A percentile compares a stretch with the other conserved stretches of the same genome.
Conservation (phyloP, 2,797 vertebrate genomes). For the Scomberomorus guttatus region DNA sequence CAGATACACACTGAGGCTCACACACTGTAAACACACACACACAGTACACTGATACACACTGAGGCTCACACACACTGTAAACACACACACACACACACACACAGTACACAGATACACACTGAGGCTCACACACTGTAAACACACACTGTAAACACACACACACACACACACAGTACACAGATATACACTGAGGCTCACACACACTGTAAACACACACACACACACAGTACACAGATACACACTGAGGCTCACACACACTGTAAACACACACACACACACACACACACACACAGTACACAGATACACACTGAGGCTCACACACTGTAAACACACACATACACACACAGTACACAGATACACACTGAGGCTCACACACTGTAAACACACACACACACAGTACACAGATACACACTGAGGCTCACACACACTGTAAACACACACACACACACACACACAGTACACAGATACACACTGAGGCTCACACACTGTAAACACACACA, state of each 20-base stretch:
- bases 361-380: background rate
- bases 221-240: too few relatives aligned
- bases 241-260: background rate
- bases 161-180: background rate
- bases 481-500: slow-evolving; percentile 21
- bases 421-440: slow-evolving; percentile 23
- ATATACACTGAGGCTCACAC: background rate
- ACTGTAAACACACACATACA: slow-evolving; percentile 20
- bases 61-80: slow-evolving; percentile 16
- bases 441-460: background rate
- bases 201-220: slow-evolving; percentile 20
- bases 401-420: too few relatives aligned
- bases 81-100: slow-evolving; percentile 23
- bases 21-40: slow-evolving; percentile 18
- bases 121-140: slow-evolving; percentile 8
- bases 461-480: too few relatives aligned
- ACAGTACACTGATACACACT: too few relatives aligned
- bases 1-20: too few relatives aligned
- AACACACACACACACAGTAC: slow-evolving; percentile 11
- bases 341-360: too few relatives aligned
- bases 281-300: background rate
- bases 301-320: background rate
- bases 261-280: slow-evolving; percentile 39
- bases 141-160: slow-evolving; percentile 24
- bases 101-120: too few relatives aligned